Conservation (phyloP, 2,888 invertebrate genomes). For the Zootermopsis nevadensis region DNA sequence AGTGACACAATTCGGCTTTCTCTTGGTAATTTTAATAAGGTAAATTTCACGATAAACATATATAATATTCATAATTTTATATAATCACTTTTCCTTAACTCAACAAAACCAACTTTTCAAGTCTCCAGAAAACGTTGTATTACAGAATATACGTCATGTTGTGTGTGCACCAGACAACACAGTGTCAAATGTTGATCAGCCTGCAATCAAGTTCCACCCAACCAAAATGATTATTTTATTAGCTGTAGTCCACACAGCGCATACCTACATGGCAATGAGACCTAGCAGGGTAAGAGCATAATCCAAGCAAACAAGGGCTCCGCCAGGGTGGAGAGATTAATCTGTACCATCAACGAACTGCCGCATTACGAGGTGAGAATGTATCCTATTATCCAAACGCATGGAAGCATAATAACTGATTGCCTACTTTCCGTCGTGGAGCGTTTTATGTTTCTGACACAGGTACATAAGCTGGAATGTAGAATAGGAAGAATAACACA, state of each 20-base stretch:
- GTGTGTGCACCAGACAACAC: not conserved
- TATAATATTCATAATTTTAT: too few species aligned
- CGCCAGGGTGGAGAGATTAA: not conserved
- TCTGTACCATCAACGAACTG: not conserved
- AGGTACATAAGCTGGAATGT: not conserved
- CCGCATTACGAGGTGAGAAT: not conserved
- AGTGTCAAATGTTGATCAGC: conserved; percentile 6
- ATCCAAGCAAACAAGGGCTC: not conserved
- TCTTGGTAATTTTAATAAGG: too few species aligned
- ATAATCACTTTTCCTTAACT: too few species aligned
- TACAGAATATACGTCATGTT: not conserved
- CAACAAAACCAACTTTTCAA: too few species aligned
- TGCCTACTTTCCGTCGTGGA: not conserved
- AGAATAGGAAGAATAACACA: not conserved
- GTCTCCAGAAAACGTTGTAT: not conserved
- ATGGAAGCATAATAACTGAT: not conserved
- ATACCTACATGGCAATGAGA: not conserved
- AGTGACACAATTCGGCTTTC: too few species aligned
- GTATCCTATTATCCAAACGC: not conserved
- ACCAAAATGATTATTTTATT: conserved; percentile 26
- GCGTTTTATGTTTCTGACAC: not conserved
- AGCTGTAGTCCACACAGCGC: not conserved
- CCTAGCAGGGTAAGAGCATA: not conserved
- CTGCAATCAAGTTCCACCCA: conserved; percentile 7
- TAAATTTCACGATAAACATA: too few species aligned